Percentiles rank a stretch among this genome's conserved stretches.
phyloP scores from a whole-genome alignment of 2,888 invertebrate species.

The Diabrotica balteata region DNA sequence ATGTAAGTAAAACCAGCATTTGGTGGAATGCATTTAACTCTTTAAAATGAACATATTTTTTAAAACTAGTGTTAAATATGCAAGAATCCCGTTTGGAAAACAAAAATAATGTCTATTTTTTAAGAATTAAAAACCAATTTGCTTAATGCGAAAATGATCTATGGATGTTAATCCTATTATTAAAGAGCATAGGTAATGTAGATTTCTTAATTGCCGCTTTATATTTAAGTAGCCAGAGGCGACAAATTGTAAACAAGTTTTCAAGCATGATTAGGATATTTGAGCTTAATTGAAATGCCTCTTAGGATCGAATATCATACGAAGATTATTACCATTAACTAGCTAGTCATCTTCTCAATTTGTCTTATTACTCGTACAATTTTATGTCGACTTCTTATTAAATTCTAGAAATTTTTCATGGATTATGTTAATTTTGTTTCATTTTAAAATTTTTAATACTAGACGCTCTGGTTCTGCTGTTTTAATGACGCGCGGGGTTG shows the following conservation, averaged over 20 bases:
- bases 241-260: constrained; percentile 29
- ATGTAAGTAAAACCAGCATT: no score
- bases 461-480: no score
- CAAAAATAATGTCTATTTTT: not conserved
- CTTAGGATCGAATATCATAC: constrained; percentile 16
- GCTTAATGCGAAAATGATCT: constrained; percentile 1
- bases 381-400: no score
- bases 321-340: constrained; percentile 9
- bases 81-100: no score
- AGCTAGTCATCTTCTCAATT: constrained; percentile 1
- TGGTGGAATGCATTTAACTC: no score
- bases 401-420: no score
- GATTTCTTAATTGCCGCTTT: constrained; percentile 14
- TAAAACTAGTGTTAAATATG: no score
- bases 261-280: constrained; percentile 29
- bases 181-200: constrained; percentile 6
- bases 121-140: not conserved
- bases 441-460: no score
- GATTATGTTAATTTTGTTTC: no score
- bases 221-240: constrained; percentile 16
- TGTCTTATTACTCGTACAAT: no score
- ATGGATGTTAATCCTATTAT: constrained; percentile 11
- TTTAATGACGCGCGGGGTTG: no score
- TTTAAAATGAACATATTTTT: no score
- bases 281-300: constrained; percentile 28